phyloP scores from a whole-genome alignment of 2,888 invertebrate genomes.

The Hypomecis atomaria region DNA sequence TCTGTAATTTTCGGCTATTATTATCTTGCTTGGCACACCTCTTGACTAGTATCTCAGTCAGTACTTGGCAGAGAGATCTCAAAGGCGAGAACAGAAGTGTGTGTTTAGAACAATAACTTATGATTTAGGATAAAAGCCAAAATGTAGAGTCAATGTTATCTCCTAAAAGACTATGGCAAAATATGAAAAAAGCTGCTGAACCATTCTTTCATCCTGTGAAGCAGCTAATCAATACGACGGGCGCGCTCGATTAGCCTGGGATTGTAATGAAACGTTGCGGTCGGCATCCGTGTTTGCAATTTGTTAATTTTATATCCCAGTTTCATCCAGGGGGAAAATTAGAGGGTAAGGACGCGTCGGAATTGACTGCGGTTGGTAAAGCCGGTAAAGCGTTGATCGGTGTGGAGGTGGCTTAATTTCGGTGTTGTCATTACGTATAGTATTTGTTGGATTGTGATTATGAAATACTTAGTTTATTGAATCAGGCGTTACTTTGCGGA shows the following conservation, averaged over 20 bases:
- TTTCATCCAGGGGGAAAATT: conserved; percentile 22
- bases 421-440: background rate
- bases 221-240: conserved; percentile 29
- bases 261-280: conserved; percentile 39
- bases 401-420: conserved; percentile 7
- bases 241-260: conserved; percentile 32
- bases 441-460: background rate
- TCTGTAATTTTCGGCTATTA: no score
- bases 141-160: background rate
- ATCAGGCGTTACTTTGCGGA: no score
- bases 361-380: conserved; percentile 19
- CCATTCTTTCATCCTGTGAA: conserved; percentile 6
- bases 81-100: no score
- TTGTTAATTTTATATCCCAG: conserved; percentile 40
- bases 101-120: no score
- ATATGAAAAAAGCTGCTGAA: conserved; percentile 11
- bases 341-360: conserved; percentile 15
- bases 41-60: no score
- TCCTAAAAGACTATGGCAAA: background rate
- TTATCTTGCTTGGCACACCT: no score
- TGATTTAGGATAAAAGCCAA: no score
- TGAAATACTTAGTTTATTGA: no score
- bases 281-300: conserved; percentile 38
- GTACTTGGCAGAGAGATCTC: no score
- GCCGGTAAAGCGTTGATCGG: background rate